These are phyloP conservation scores for Drosophila ananassae DNA, from an alignment of 1,140 invertebrate species.

Conservation along the genomic window DNA sequence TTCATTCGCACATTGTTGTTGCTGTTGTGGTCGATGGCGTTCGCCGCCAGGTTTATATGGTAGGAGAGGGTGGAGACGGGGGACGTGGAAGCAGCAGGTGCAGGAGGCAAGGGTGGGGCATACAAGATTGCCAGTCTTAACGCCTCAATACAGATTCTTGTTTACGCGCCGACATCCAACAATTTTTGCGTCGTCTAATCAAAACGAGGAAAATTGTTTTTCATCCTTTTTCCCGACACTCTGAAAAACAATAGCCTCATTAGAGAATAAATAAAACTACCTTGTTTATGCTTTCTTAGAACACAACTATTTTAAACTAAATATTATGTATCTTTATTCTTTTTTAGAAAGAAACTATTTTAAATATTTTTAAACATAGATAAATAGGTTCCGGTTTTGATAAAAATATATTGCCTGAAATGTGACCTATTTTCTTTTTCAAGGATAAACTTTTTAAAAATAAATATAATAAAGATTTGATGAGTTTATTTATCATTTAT, in stretches of 20 bases:
- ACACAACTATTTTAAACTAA: neutral
- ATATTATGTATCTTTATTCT: neutral
- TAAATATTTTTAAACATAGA: neutral
- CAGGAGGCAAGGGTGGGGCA: neutral
- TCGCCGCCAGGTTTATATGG: slow-evolving; percentile 36
- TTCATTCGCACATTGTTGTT: slow-evolving; percentile 58
- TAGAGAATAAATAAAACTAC: neutral
- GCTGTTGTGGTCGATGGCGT: slow-evolving; percentile 31
- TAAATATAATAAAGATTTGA: too few relatives aligned
- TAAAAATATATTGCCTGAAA: neutral
- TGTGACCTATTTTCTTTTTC: too few relatives aligned
- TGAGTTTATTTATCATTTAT: too few relatives aligned
- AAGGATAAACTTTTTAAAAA: too few relatives aligned
- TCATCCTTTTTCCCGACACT: slow-evolving; percentile 35
- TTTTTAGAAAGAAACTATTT: neutral
- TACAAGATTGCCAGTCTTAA: slow-evolving; percentile 39
- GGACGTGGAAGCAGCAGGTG: slow-evolving; percentile 15
- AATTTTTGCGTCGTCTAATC: slow-evolving; percentile 74
- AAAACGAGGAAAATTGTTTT: slow-evolving; percentile 57
- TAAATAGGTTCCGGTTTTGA: neutral
- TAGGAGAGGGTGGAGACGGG: neutral
- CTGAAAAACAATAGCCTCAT: neutral
- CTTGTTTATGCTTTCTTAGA: neutral
- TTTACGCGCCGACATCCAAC: slow-evolving; percentile 69
- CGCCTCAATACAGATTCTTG: slow-evolving; percentile 51